Base-by-base conservation (phyloP, 2,797 vertebrate species). In the Nasua narica region DNA sequence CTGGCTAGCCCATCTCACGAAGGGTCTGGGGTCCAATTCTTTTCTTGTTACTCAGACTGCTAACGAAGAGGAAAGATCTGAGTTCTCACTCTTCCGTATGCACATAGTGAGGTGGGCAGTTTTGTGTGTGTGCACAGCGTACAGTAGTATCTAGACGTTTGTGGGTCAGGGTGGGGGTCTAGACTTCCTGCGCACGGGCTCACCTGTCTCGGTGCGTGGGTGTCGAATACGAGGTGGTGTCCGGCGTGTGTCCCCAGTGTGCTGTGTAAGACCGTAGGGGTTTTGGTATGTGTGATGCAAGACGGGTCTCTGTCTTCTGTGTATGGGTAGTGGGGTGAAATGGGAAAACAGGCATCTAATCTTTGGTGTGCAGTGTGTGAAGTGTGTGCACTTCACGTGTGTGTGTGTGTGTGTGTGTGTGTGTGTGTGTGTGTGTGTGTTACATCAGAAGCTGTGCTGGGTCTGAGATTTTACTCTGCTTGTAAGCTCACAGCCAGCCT, bases 131-230 rank as follows among this genome's bases (percentile, higher is more conserved):
- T 18, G 19, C 50, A 0, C 54, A 15, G 4, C 62, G 12, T 76
- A 43, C 67, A 14, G 18, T 18, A 27, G 25, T 18, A 2, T 76
- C 86, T 60, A n/a, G n/a, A 46, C 65, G 29, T 1, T 0, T 43
- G 21, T 29, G 46, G 13, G 2, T 32, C n/a, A 4, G 0, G 11
- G 23, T 4, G 6, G 11, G 11, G 16, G 14, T 16, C 79, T 37
- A 16, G 9, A 4, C 6, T 32, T 76, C 46, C 35, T n/a, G 2
- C 7, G 69, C 1, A 6, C 9, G 43, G 67, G 21, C 56, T 52
- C 43, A 8, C 50, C 50, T 74, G 2, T 21, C 25, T 21, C 18
- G 18, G 7, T 50, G 18, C 4, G 40, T 50, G 50, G 40, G 18
- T 27, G 56, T 76, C 14, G 82, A 23, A 37, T 37, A 1, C 21